Conservation (phyloP, 2,797 vertebrate genomes). For the Nasua narica region DNA sequence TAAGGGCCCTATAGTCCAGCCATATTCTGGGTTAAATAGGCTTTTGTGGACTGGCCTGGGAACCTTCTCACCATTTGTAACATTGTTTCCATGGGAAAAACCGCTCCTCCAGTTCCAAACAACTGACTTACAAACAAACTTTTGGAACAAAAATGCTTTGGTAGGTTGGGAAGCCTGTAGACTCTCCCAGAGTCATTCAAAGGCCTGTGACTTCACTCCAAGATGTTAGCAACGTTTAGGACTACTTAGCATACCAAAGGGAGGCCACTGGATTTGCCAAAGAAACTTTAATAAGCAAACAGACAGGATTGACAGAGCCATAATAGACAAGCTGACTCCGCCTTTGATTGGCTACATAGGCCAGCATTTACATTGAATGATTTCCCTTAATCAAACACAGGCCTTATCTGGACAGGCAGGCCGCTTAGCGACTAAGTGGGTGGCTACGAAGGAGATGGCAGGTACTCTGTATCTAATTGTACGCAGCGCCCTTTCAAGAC, state of each 20-base stretch:
- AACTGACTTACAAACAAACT: constrained; percentile 69
- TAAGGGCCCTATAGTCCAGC: constrained; percentile 9
- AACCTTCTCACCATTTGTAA: constrained; percentile 61
- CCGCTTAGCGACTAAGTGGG: constrained; percentile 57
- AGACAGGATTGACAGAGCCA: constrained; percentile 54
- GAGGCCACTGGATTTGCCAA: constrained; percentile 11
- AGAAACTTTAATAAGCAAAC: constrained; percentile 55
- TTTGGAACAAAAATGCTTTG: constrained; percentile 60
- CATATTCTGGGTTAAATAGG: constrained; percentile 63
- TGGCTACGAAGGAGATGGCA: constrained; percentile 64
- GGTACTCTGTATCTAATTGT: constrained; percentile 61
- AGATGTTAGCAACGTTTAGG: constrained; percentile 55
- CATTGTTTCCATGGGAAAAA: constrained; percentile 72
- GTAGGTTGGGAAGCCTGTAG: constrained; percentile 46
- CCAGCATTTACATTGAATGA: constrained; percentile 66
- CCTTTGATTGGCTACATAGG: constrained; percentile 57
- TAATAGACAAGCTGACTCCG: constrained; percentile 59
- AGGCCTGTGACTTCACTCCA: constrained; percentile 62
- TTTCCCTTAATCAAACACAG: constrained; percentile 69
- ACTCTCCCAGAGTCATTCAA: constrained; percentile 68
- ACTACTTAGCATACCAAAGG: constrained; percentile 51
- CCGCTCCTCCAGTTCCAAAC: constrained; percentile 50
- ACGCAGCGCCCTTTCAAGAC: constrained; percentile 70
- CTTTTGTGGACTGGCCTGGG: constrained; percentile 63
- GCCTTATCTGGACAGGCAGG: constrained; percentile 65